A percentile compares a stretch with the other conserved stretches of the same genome.
Conservation (phyloP, 2,888 invertebrate species). For the Chaitophorus viminalis region DNA sequence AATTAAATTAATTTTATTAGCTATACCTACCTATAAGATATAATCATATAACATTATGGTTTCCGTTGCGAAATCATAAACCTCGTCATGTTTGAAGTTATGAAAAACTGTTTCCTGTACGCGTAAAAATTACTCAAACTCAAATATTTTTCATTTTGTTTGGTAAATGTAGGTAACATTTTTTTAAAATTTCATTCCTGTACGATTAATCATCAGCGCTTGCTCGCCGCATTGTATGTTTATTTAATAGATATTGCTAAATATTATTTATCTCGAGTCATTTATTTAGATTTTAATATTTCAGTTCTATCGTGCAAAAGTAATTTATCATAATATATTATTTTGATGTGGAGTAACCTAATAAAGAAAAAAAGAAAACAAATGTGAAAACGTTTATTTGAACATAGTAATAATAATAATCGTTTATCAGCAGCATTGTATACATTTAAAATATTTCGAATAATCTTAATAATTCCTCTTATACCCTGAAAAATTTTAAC, state of each 20-base stretch:
- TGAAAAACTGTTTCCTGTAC: neutral
- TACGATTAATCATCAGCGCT: neutral
- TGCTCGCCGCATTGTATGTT: neutral
- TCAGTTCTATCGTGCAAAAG: neutral
- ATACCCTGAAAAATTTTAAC: too few relatives aligned
- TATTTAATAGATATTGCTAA: neutral
- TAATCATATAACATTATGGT: too few relatives aligned
- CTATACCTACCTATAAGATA: too few relatives aligned
- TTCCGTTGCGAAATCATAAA: neutral
- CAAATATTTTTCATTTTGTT: neutral
- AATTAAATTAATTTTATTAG: too few relatives aligned
- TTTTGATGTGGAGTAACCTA: neutral
- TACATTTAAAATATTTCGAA: too few relatives aligned
- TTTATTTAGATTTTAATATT: neutral
- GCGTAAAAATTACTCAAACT: neutral
- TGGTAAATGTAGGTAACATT: neutral
- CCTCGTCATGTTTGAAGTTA: neutral
- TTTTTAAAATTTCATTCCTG: neutral
- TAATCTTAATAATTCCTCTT: too few relatives aligned
- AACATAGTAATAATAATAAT: neutral
- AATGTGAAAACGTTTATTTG: neutral
- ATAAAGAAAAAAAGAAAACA: neutral
- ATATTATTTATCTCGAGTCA: neutral
- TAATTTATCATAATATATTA: neutral
- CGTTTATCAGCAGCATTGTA: too few relatives aligned